Evolutionary conservation across 2,113 vertebrate species (phyloP).

Genomic region (Murina feae): DNA sequence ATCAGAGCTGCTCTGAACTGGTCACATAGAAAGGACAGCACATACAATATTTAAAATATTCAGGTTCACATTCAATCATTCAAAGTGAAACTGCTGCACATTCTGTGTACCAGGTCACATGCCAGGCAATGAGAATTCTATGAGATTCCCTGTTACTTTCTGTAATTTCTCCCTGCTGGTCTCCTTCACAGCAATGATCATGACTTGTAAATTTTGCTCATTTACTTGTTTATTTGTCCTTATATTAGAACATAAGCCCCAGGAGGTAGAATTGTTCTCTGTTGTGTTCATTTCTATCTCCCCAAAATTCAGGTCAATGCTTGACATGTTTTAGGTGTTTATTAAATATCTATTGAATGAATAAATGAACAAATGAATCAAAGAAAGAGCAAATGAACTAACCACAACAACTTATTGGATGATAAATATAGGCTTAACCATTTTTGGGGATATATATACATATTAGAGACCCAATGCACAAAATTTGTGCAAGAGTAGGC

Average conservation of each 20-base stretch:
- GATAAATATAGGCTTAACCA: neutral
- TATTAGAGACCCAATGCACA: no score
- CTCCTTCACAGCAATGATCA: neutral
- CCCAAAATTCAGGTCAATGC: conserved; percentile 9
- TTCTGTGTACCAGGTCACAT: neutral
- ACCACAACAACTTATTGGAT: neutral
- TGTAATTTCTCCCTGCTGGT: neutral
- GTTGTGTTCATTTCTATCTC: neutral
- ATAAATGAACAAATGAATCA: neutral
- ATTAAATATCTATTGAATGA: neutral
- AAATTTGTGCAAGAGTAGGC: no score
- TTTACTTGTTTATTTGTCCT: neutral
- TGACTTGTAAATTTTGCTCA: neutral
- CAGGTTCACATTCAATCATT: neutral
- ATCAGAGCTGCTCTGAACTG: neutral
- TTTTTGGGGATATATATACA: neutral
- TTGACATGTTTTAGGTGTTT: neutral
- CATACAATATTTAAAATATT: neutral
- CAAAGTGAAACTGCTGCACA: neutral
- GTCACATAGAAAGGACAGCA: neutral
- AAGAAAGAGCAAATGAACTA: neutral
- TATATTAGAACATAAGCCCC: neutral
- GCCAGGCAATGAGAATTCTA: neutral
- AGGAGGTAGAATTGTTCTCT: neutral
- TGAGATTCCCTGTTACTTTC: neutral